These are phyloP conservation scores for Monopterus albus DNA, from an alignment of 2,113 vertebrate species.

Conservation along the genomic window DNA sequence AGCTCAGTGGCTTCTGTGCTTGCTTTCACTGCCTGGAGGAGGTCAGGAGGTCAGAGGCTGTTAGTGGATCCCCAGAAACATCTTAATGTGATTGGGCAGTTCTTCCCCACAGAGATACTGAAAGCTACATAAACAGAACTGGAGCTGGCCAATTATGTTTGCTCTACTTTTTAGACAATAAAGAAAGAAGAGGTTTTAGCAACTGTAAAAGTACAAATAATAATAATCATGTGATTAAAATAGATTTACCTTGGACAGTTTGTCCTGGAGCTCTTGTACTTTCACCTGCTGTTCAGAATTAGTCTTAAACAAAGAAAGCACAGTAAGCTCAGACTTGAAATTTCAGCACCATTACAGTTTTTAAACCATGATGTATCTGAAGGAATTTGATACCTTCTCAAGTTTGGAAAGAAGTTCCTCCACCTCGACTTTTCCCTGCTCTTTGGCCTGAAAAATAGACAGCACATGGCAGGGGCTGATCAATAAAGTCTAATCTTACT, in stretches of 20 bases:
- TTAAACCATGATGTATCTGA: neutral
- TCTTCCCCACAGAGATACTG: neutral
- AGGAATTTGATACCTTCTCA: constrained; percentile 88
- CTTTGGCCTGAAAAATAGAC: constrained; percentile 87
- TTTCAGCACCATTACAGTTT: neutral
- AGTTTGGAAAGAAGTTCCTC: constrained; percentile 94
- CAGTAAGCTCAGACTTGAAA: neutral
- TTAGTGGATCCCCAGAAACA: constrained; percentile 48
- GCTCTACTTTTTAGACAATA: neutral
- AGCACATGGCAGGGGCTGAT: neutral
- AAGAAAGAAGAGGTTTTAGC: neutral
- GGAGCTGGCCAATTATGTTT: neutral
- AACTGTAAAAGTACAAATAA: neutral
- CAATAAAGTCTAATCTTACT: no score
- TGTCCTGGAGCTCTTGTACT: constrained; percentile 97
- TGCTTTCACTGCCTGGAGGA: constrained; percentile 92
- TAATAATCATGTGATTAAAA: neutral
- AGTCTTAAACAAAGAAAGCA: constrained; percentile 81
- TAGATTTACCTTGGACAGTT: constrained; percentile 91
- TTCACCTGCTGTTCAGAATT: constrained; percentile 97
- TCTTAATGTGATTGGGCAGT: constrained; percentile 27
- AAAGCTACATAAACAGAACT: constrained; percentile 4
- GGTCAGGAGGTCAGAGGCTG: constrained; percentile 46
- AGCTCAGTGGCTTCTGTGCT: constrained; percentile 98
- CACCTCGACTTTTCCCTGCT: constrained; percentile 94